Conservation (phyloP, 1,140 invertebrate genomes). For the Mizuhopecten yessoensis region DNA sequence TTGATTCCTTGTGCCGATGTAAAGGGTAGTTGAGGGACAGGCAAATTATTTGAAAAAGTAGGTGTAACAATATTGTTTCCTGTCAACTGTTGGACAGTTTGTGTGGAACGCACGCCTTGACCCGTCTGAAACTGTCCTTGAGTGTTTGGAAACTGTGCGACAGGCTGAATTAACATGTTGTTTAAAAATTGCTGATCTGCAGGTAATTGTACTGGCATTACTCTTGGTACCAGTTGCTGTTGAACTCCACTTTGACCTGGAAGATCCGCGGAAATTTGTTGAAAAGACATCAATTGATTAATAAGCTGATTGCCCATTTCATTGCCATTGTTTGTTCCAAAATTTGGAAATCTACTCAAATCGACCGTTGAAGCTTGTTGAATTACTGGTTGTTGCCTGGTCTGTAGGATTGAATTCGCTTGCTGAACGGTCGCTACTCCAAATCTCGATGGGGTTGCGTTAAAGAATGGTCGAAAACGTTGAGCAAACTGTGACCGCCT, state of each 20-base stretch:
- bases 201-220: not conserved
- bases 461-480: not conserved
- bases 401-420: not conserved
- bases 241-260: not conserved
- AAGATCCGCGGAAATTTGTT: not conserved
- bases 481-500: not conserved
- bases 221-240: not conserved
- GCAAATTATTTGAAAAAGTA: not conserved
- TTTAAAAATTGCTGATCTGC: not conserved
- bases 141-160: not conserved
- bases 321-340: not conserved
- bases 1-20: not conserved
- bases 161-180: not conserved
- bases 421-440: not conserved
- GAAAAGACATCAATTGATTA: conserved; percentile 4
- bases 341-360: not conserved
- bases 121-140: too few relatives aligned
- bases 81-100: not conserved
- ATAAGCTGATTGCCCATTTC: not conserved
- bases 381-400: not conserved
- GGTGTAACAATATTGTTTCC: not conserved
- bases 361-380: not conserved
- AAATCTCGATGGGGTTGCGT: not conserved
- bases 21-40: not conserved
- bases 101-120: too few relatives aligned